Evolutionary conservation across 2,113 vertebrate species (phyloP), one percentile per base, ranked within the genome.

Genomic region (Onychorhynchus coronatus): DNA sequence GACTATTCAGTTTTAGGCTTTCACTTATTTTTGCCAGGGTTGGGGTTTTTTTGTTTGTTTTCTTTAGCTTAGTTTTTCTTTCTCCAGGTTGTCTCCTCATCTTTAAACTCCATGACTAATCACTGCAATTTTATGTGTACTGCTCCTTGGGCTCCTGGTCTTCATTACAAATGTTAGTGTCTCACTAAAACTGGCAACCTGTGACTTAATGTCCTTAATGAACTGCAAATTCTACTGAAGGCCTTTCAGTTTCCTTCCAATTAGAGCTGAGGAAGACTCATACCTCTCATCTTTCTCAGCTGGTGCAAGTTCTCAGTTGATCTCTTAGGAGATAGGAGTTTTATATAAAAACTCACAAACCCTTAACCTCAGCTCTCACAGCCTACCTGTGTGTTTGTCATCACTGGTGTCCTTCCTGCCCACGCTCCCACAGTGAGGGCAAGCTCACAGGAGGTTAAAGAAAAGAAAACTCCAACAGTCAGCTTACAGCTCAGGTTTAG

Each of bases 31-130:
- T 20, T 65, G 8, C 13, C 17, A 62, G 12, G 3, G 5, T n/a
- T 52, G 4, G 13, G 1, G 44, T 19, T 24, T 35, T 35, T 35
- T 35, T 13, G 0, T 18, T 74, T 46, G 9, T 10, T 12, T 13
- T 24, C 2, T 6, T 30, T 30, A 27, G 5, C 8, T 50, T 13
- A 12, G 39, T n/a, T 46, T 10, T 9, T 21, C 24, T 44, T 72
- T 35, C 46, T 7, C 5, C 33, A 47, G 8, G 16, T 63, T 47
- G 72, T 28, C 13, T 80, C 21, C 5, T 74, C 19, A 23, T 55
- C 8, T 84, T 74, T 71, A 78, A 71, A 50, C 30, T 63, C 12
- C 24, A 17, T 41, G 55, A 70, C 44, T 63, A 61, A 72, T 67
- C 77, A 55, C 39, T 87, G 28, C 18, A 41, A 25, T 75, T 87